phyloP scores from a whole-genome alignment of 2,797 vertebrate genomes.

The Sebastes baramenuke region DNA sequence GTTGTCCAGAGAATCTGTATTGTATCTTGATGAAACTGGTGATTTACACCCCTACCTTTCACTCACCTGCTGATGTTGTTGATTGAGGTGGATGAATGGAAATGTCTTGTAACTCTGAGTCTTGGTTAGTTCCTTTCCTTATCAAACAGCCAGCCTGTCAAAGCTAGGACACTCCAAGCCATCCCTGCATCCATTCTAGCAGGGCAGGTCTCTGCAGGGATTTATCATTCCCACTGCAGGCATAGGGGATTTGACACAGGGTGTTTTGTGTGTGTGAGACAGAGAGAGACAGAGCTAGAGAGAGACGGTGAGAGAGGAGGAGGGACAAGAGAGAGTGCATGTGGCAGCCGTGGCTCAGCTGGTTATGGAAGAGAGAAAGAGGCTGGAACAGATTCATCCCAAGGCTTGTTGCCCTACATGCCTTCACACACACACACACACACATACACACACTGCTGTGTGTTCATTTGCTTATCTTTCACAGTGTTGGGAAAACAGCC shows the following conservation, averaged over 20 bases:
- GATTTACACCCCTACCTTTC: background rate
- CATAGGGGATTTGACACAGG: slow-evolving; percentile 70
- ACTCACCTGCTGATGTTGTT: background rate
- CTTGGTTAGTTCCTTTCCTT: background rate
- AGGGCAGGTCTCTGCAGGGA: slow-evolving; percentile 64
- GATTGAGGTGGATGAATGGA: background rate
- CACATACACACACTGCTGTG: slow-evolving; percentile 26
- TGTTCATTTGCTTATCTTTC: slow-evolving; percentile 61
- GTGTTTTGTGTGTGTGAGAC: slow-evolving; percentile 43
- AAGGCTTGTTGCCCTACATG: slow-evolving; percentile 77
- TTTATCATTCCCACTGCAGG: slow-evolving; percentile 71
- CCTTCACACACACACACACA: slow-evolving; percentile 8
- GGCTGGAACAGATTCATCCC: slow-evolving; percentile 76
- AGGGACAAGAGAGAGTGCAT: slow-evolving; percentile 53
- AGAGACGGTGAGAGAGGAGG: background rate
- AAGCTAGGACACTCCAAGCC: slow-evolving; percentile 36
- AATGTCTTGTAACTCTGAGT: slow-evolving; percentile 17
- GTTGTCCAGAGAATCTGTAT: too few relatives aligned
- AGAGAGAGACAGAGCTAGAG: background rate
- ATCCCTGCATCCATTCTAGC: slow-evolving; percentile 41
- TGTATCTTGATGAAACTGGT: too few relatives aligned
- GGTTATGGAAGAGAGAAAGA: slow-evolving; percentile 68
- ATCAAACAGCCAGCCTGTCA: slow-evolving; percentile 12
- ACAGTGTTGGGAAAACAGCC: slow-evolving; percentile 19
- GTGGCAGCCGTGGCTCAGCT: slow-evolving; percentile 75